Conservation (phyloP, 2,113 vertebrate species). For the Rhinichthys klamathensis region DNA sequence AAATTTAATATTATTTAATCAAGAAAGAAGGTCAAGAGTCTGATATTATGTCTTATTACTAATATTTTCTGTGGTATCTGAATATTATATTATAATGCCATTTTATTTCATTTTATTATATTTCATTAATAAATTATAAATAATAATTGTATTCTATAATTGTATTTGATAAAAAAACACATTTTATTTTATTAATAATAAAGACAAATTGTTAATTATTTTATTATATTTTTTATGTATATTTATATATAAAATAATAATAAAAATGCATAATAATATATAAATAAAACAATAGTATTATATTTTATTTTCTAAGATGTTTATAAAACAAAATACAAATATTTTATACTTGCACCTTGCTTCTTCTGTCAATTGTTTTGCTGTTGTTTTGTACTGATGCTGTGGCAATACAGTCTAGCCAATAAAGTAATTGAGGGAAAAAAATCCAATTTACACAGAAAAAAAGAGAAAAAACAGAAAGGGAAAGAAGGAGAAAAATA, state of each 20-base stretch:
- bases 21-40: no score
- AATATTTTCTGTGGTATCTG: neutral
- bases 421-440: neutral
- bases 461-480: conserved; percentile 21
- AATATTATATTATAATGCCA: neutral
- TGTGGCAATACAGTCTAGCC: neutral
- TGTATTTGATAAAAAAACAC: neutral
- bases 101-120: neutral
- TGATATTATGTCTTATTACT: neutral
- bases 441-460: neutral
- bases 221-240: neutral
- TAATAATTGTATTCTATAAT: neutral
- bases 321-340: neutral
- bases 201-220: neutral
- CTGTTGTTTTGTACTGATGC: neutral
- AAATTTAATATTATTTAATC: no score
- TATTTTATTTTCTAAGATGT: no score
- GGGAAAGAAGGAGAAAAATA: neutral
- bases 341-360: neutral
- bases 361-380: neutral
- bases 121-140: no score
- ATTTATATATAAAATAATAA: neutral
- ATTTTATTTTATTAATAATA: neutral
- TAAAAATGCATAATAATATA: neutral
- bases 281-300: neutral